Percentiles rank a stretch among this genome's conserved stretches.
phyloP scores from a whole-genome alignment of 2,888 invertebrate species.

The Alviniconcha strummeri region DNA sequence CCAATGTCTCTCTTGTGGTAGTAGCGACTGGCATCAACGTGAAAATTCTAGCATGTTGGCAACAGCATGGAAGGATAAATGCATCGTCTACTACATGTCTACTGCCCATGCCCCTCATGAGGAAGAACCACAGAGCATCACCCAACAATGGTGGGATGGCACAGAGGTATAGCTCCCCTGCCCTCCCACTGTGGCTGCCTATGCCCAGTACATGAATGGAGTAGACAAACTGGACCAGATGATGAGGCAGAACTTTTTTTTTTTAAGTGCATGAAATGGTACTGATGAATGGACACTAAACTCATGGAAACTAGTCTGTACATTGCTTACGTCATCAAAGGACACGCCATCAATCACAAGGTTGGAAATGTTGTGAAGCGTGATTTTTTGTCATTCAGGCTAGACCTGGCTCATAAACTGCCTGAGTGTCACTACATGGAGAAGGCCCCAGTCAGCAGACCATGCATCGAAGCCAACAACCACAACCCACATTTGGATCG shows the following conservation, averaged over 20 bases:
- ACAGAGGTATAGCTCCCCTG: slow-evolving; percentile 8
- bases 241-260: not conserved
- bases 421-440: not conserved
- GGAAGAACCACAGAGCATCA: not conserved
- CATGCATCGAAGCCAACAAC: not conserved
- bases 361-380: slow-evolving; percentile 29
- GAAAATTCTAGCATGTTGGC: not conserved
- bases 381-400: slow-evolving; percentile 5
- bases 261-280: slow-evolving; percentile 14
- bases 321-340: slow-evolving; percentile 49
- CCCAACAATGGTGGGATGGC: slow-evolving; percentile 9
- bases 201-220: slow-evolving; percentile 20
- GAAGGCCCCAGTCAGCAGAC: not conserved
- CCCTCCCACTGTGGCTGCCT: slow-evolving; percentile 15
- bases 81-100: slow-evolving; percentile 12
- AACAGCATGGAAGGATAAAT: slow-evolving; percentile 5
- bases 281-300: slow-evolving; percentile 33
- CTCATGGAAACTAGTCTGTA: slow-evolving; percentile 48
- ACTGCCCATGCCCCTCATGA: not conserved
- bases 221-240: slow-evolving; percentile 28
- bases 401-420: slow-evolving; percentile 10
- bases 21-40: not conserved
- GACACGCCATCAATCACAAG: slow-evolving; percentile 50
- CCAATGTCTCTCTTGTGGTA: not conserved
- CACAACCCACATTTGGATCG: not conserved